Evolutionary conservation across 2,888 invertebrate genomes (phyloP), one percentile per base, ranked within the genome.

Genomic region (Drosophila macrospina): DNA sequence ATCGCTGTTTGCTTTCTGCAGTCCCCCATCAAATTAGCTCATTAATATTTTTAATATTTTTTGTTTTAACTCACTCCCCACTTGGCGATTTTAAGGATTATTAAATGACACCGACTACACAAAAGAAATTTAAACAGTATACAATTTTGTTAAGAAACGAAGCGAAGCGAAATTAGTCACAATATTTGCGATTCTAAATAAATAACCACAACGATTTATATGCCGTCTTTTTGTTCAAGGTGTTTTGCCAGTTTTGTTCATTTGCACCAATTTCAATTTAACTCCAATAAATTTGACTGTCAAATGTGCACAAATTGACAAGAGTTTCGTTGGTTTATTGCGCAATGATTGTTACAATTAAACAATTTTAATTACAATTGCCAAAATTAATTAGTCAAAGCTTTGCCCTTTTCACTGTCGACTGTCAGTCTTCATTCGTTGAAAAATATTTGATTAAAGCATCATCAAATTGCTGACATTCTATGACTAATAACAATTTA

Each of bases 81-180:
- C 39, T 56, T 15, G 20, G 34, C 37, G 30, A 51, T n/a, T 50
- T 56, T 39, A 50, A 24, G 44, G 37, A 71, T 79, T 76, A 83
- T 80, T 77, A 83, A 83, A 79, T 66, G 84, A 67, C 69, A 83
- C 55, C 50, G 62, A 67, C 74, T 68, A 68, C 60, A 42, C 24
- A 37, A 26, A 67, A 52, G 69, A 74, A 37, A 44, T 52, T 47
- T 42, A 55, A 15, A 44, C 30, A 30, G 52, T 59, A 68, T 76
- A 62, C 20, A 80, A 71, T 74, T 57, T 57, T 62, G 66, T 34
- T 32, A 55, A 62, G 74, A 70, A 55, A 63, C 59, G 59, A 67
- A 77, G 50, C 59, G 59, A 67, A 77, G 50, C 67, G 61, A 69
- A 77, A 80, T 81, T 81, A 79, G 79, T 81, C 81, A 80, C 77